Evolutionary conservation across 2,888 invertebrate genomes (phyloP).

Genomic region (Aspidiotus destructor): DNA sequence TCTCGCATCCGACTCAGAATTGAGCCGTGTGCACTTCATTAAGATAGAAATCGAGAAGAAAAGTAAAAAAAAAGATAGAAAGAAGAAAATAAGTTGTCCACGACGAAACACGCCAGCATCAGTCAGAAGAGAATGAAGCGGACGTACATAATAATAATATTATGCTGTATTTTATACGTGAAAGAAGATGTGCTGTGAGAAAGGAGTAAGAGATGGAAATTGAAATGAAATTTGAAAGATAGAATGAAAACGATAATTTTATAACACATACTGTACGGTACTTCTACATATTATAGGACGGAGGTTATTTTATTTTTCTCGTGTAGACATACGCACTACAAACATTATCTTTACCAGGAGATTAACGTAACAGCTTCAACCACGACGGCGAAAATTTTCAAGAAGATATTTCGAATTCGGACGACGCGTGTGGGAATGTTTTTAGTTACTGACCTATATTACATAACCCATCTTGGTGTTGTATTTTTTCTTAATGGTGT

Average conservation of each 20-base stretch:
- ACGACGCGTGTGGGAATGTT: conserved; percentile 6
- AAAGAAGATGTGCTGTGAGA: no score
- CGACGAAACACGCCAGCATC: background rate
- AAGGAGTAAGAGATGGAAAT: no score
- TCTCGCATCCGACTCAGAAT: background rate
- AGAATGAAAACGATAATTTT: background rate
- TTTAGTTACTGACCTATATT: conserved; percentile 32
- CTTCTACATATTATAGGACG: no score
- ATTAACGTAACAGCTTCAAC: no score
- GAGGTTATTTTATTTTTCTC: no score
- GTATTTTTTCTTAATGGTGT: background rate
- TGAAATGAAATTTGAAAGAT: background rate
- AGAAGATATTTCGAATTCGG: background rate
- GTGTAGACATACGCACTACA: no score
- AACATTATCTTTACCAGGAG: no score
- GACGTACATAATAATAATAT: no score
- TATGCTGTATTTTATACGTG: no score
- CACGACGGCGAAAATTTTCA: background rate
- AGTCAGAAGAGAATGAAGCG: no score
- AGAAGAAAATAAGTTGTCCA: background rate
- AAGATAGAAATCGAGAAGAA: background rate
- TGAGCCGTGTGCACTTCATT: conserved; percentile 31
- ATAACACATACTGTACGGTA: background rate
- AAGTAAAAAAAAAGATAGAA: conserved; percentile 12
- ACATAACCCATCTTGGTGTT: conserved; percentile 9